A percentile compares a stretch with the other conserved stretches of the same genome.
These are phyloP conservation scores for Tenualosa ilisha DNA, from an alignment of 2,797 vertebrate species.

Conservation along the genomic window DNA sequence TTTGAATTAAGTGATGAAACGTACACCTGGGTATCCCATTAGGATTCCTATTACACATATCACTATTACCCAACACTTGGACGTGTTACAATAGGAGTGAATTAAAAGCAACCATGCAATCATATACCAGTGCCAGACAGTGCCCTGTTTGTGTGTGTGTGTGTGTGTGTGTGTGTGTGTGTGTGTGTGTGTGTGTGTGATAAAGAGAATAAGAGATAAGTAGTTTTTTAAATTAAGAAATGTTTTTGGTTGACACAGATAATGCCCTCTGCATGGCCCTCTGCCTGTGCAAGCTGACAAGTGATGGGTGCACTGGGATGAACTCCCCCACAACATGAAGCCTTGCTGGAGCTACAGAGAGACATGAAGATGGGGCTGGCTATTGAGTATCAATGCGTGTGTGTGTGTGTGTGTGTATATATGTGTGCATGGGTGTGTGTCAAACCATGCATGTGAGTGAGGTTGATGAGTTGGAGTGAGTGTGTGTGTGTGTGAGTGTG, in stretches of 20 bases:
- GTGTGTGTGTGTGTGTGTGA: neutral
- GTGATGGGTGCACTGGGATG: no score
- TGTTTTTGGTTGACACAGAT: no score
- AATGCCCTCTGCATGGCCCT: no score
- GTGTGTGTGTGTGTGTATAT: slow-evolving; percentile 19
- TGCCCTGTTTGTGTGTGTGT: neutral
- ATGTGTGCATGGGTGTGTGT: slow-evolving; percentile 19
- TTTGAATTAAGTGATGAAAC: neutral
- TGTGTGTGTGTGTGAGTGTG: neutral
- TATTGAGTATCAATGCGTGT: neutral
- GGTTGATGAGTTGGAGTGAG: no score
- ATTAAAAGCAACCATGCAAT: neutral
- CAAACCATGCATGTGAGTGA: neutral
- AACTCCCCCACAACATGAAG: no score
- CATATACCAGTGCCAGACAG: neutral
- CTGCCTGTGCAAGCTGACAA: no score
- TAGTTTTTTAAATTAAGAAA: no score
- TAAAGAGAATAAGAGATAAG: no score
- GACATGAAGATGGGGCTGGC: no score
- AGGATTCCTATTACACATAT: neutral
- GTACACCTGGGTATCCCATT: neutral
- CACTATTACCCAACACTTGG: neutral
- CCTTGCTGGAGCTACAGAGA: no score
- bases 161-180: no score
- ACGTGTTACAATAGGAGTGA: neutral